Base-by-base conservation (phyloP, 2,797 vertebrate genomes). In the Varecia variegata region DNA sequence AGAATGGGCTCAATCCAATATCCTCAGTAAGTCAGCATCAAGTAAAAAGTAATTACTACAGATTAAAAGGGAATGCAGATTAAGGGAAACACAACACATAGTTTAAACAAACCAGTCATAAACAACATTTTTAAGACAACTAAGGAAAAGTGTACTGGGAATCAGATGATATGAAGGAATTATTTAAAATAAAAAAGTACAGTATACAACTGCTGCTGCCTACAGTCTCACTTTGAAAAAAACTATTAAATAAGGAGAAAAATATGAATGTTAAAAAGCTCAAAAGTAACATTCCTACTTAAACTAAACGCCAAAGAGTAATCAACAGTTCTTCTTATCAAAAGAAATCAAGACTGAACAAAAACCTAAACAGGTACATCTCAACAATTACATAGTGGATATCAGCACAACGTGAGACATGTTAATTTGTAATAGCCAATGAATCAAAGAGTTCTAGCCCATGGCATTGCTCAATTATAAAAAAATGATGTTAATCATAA, bases 311-410 rank as follows among this genome's bases (percentile, higher is more conserved):
- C 90, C 58, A 80, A 82, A 38, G 58, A 94, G 58, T 74, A 95
- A 88, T 80, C 38, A 93, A 74, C 3, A 91, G 71, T 80, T 81
- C 74, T 83, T 70, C 58, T 40, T 85, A 91, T 32, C 60, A 82
- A 94, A 95, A 94, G 43, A 95, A 67, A 67, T n/a, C 40, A 80
- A 52, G 11, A 90, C 20, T 87, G n/a, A 79, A 83, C 54, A 94
- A 86, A 93, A 92, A 86, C 32, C 52, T 90, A 56, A 76, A 92
- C 27, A 76, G 1, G 5, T 74, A 5, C 27, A 58, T 47, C 11
- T 90, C 67, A 62, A 23, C 23, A 38, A 83, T 56, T 60, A 95
- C n/a, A 67, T 2, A 71, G 58, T 76, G 52, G n/a, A 14, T 74
- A 92, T 58, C 13, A 76, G 38, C 18, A 87, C 5, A 30, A 23